Base-by-base conservation (phyloP, 2,113 vertebrate genomes). In the Prunella himalayana region DNA sequence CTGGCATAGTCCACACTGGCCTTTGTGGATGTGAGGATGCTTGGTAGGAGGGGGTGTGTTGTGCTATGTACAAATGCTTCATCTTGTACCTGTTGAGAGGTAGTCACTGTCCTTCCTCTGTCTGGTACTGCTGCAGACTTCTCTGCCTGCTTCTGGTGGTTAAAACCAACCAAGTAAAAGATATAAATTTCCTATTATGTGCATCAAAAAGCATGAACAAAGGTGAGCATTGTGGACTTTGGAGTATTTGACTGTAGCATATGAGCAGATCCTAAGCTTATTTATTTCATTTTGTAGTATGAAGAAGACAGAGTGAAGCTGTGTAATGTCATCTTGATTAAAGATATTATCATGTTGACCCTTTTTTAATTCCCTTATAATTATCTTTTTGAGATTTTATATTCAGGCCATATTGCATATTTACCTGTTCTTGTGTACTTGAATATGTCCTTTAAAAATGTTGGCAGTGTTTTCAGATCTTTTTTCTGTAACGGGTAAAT, bases 1-100 rank as follows among this genome's bases (percentile, higher is more conserved):
- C 37, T 73, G 42, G 14, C 0, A 0, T 44, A 33, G 24, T 78
- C 69, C 18, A 7, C 2, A 0, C 24, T 37, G 60, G n/a, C 45
- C 25, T 33, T 80, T 33, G 14, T 20, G 20, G 76, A 8, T 5
- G 1, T 4, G 4, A 77, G 50, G 33, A 28, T 54, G 56, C 19
- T 42, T 50, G 13, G 33, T 69, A 41, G 39, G 59, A 65, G 15
- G 25, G 24, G 2, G 0, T 17, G 15, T 33, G 16, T 50, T 83
- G 13, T 45, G 51, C 77, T 33, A 0, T 15, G 20, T 54, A 6
- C 0, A 0, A 73, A 21, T 41, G 57, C 33, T 50, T 73, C 7
- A 4, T 60, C 39, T 69, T n/a, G 39, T 6, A 50, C 14, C 16
- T 42, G 0, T 44, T 63, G 35, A 75, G 65, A 71, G 31, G 21